These are phyloP conservation scores for Matsumurasca onukii DNA, from an alignment of 1,140 invertebrate genomes.

Conservation along the genomic window DNA sequence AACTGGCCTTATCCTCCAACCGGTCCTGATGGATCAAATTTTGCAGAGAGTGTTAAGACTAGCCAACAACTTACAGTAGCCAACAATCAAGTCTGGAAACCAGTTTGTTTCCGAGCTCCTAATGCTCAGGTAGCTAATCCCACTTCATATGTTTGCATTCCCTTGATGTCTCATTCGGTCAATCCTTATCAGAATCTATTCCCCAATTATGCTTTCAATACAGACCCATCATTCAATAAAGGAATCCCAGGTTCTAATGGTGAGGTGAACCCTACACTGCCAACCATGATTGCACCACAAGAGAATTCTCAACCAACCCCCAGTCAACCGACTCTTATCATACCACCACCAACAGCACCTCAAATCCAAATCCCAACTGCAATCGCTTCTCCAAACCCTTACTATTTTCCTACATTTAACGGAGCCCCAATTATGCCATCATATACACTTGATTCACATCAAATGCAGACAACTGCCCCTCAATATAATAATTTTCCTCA, in stretches of 20 bases:
- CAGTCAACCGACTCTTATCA: slow-evolving; percentile 6
- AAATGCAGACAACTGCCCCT: background rate
- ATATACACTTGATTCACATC: background rate
- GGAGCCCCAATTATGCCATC: slow-evolving; percentile 13
- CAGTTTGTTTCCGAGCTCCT: slow-evolving; percentile 12
- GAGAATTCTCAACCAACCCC: background rate
- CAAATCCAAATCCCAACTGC: slow-evolving; percentile 37
- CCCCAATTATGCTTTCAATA: background rate
- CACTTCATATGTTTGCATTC: background rate
- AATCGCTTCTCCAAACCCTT: slow-evolving; percentile 37
- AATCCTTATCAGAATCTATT: background rate
- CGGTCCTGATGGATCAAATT: slow-evolving; percentile 21
- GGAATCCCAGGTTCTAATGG: background rate
- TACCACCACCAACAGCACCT: slow-evolving; percentile 9
- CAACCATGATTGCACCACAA: background rate
- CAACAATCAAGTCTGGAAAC: slow-evolving; percentile 18
- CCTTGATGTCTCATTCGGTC: background rate
- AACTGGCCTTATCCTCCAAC: slow-evolving; percentile 5
- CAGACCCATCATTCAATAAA: background rate
- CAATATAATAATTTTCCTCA: too few relatives aligned
- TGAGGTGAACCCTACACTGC: background rate
- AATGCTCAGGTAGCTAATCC: slow-evolving; percentile 8
- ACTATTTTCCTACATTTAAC: slow-evolving; percentile 23
- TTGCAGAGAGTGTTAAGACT: slow-evolving; percentile 10
- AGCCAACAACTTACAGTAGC: slow-evolving; percentile 29